Percentiles rank a stretch among this genome's conserved stretches.
These are phyloP conservation scores for Gymnodraco acuticeps DNA, from an alignment of 2,797 vertebrate genomes.

Conservation along the genomic window DNA sequence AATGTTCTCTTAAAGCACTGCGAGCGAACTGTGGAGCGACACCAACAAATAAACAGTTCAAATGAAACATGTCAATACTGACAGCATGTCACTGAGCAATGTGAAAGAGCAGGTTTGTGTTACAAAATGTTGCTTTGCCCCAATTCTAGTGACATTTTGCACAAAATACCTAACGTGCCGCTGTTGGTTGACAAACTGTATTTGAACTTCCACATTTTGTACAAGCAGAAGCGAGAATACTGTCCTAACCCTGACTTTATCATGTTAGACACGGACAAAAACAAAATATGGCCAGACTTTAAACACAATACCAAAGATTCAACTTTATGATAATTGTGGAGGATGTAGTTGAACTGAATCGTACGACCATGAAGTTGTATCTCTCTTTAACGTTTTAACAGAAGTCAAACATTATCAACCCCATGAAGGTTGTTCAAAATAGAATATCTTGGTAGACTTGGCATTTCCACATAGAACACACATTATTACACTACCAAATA, in stretches of 20 bases:
- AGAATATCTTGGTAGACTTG: not conserved
- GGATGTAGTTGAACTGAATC: not conserved
- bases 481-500: not conserved
- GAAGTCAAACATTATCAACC: not conserved
- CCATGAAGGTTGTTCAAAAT: not conserved
- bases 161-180: not conserved
- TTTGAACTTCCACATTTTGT: slow-evolving; percentile 16
- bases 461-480: not conserved
- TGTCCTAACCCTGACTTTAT: not conserved
- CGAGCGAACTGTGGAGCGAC: slow-evolving; percentile 23
- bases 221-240: slow-evolving; percentile 11
- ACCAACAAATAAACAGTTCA: slow-evolving; percentile 38
- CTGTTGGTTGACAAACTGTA: slow-evolving; percentile 5
- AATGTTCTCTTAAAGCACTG: slow-evolving; percentile 53
- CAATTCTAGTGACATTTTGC: not conserved
- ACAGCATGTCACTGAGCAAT: slow-evolving; percentile 7
- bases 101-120: slow-evolving; percentile 1
- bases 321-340: not conserved
- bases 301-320: not conserved
- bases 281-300: not conserved
- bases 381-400: not conserved
- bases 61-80: slow-evolving; percentile 22
- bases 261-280: not conserved
- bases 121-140: not conserved
- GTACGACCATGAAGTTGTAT: not conserved